These are phyloP conservation scores for Baryphthengus martii DNA, from an alignment of 2,113 vertebrate species.

Conservation along the genomic window DNA sequence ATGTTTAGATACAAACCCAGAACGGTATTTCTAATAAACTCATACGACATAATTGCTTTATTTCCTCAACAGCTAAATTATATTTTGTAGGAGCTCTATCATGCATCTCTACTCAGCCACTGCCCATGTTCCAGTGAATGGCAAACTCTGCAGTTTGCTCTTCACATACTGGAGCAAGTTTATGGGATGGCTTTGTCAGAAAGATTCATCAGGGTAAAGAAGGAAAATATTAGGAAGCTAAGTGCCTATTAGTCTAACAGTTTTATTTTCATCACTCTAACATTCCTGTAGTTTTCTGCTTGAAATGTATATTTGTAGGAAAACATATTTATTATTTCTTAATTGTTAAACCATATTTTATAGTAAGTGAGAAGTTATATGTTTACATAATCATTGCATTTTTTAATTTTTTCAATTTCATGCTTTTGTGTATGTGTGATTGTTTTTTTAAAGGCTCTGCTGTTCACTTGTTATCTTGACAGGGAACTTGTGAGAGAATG, in stretches of 20 bases:
- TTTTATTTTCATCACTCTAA: neutral
- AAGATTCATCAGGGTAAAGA: neutral
- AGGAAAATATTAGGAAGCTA: neutral
- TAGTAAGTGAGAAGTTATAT: neutral
- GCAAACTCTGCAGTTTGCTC: neutral
- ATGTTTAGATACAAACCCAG: neutral
- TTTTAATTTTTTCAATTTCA: neutral
- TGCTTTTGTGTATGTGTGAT: neutral
- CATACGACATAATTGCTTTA: neutral
- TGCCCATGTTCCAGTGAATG: neutral
- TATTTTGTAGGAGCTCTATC: neutral
- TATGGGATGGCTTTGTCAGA: neutral
- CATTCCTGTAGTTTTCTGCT: neutral
- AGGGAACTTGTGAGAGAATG: neutral
- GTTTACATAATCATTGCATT: neutral
- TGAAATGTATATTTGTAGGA: neutral
- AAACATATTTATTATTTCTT: neutral
- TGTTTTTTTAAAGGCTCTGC: neutral
- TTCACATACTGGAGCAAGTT: neutral
- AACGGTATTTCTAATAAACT: neutral
- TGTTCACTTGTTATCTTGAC: neutral
- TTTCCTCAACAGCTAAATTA: neutral
- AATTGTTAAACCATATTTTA: neutral
- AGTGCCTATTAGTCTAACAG: fast-evolving
- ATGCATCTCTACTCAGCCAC: neutral